Percentiles rank a stretch among this genome's conserved stretches.
Conservation (phyloP, 2,888 invertebrate species). For the Cheilosia variabilis region DNA sequence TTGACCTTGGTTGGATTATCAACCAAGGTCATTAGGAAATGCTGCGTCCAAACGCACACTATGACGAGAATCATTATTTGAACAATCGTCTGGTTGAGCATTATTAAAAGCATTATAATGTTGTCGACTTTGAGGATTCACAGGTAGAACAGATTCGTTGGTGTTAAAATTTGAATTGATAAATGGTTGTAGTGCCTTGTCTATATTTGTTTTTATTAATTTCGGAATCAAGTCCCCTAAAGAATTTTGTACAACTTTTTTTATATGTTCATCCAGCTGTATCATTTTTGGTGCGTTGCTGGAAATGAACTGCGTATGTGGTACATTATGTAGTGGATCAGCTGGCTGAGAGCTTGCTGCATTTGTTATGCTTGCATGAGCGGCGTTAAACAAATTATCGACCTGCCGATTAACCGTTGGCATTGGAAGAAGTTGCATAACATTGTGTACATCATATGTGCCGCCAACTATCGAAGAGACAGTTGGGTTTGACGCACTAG, state of each 20-base stretch:
- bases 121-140: too few relatives aligned
- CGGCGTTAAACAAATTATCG: not conserved
- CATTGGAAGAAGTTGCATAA: not conserved
- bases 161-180: not conserved
- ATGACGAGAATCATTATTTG: too few relatives aligned
- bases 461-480: too few relatives aligned
- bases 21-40: not conserved
- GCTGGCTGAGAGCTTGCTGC: too few relatives aligned
- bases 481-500: not conserved
- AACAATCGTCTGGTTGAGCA: too few relatives aligned
- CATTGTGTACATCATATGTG: not conserved
- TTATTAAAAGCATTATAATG: too few relatives aligned
- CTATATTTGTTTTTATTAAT: not conserved
- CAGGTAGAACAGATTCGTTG: not conserved
- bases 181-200: not conserved
- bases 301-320: too few relatives aligned
- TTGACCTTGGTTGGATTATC: not conserved
- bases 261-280: not conserved
- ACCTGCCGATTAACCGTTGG: not conserved
- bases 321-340: too few relatives aligned
- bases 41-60: not conserved
- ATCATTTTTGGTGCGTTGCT: too few relatives aligned
- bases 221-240: not conserved
- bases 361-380: too few relatives aligned
- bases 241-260: not conserved